phyloP scores from a whole-genome alignment of 2,113 vertebrate genomes.

The Helogale parvula region DNA sequence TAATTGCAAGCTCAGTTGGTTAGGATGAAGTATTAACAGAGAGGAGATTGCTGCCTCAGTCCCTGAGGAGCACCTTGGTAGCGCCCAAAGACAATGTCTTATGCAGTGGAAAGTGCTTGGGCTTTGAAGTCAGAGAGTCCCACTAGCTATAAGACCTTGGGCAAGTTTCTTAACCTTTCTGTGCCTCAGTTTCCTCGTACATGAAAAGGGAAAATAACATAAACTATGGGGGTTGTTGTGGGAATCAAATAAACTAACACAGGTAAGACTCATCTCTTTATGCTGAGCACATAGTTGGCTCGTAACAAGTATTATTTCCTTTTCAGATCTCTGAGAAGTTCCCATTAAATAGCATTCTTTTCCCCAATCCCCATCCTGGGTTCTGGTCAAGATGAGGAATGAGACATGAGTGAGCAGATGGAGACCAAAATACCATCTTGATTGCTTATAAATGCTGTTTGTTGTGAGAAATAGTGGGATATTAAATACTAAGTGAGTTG shows the following conservation, averaged over 20 bases:
- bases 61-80: neutral
- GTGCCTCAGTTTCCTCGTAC: neutral
- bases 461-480: neutral
- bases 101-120: neutral
- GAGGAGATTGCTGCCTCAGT: neutral
- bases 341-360: neutral
- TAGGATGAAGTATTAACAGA: neutral
- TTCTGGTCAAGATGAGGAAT: neutral
- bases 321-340: neutral
- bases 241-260: neutral
- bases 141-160: neutral
- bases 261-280: neutral
- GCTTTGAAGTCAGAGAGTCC: neutral
- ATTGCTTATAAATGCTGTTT: neutral
- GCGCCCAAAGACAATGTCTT: neutral
- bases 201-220: neutral
- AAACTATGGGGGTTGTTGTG: neutral
- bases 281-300: neutral
- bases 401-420: neutral
- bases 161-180: neutral
- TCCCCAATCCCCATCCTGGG: neutral
- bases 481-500: neutral
- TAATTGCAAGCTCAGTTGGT: neutral
- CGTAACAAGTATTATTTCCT: neutral
- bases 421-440: neutral